Evolutionary conservation across 2,888 invertebrate species (phyloP), one percentile per base, ranked within the genome.

Genomic region (Acanthosepion esculentum): DNA sequence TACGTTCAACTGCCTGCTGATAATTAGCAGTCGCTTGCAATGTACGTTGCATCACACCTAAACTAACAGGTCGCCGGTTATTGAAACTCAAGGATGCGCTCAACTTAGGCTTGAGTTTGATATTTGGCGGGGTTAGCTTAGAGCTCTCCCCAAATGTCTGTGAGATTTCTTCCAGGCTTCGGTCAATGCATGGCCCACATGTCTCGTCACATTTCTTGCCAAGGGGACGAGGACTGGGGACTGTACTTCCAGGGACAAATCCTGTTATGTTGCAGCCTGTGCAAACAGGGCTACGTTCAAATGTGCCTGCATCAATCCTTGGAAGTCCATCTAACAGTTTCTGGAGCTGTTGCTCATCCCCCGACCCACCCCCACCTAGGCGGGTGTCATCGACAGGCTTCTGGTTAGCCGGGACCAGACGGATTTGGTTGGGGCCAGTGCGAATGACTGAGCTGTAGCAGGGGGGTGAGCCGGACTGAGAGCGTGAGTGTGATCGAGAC

Each of bases 381-480:
- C 93, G 48, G 18, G 29, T 93, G 48, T 94, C 94, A 55, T 95
- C 95, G 33, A 95, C 95, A 26, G 94, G 94, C 48, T 96, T 95
- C 94, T 94, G 94, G 91, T 95, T 95, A 91, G 96, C 96, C 18
- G 96, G 96, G 78, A 97, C 96, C 95, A 97, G 96, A 95, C 96
- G 96, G 59, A 97, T 97, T 95, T 96, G 96, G 95, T 97, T 96
- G 94, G 97, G 97, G 93, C 97, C 97, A 26, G 96, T 96, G 94
- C 97, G 96, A 91, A 97, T 96, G 48, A 97, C 97, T 50, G 96
- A 96, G 95, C 97, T 97, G 95, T 96, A 96, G 64, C 95, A 95
- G 53, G 97, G 96, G 92, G 96, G 96, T 12, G 96, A 96, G 4
- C 96, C 94, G 18, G 29, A 95, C 41, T 33, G 96, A 95, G 64